A percentile compares a stretch with the other conserved stretches of the same genome.
Evolutionary conservation across 2,797 vertebrate genomes (phyloP).

Genomic region (Darevskia mixta): DNA sequence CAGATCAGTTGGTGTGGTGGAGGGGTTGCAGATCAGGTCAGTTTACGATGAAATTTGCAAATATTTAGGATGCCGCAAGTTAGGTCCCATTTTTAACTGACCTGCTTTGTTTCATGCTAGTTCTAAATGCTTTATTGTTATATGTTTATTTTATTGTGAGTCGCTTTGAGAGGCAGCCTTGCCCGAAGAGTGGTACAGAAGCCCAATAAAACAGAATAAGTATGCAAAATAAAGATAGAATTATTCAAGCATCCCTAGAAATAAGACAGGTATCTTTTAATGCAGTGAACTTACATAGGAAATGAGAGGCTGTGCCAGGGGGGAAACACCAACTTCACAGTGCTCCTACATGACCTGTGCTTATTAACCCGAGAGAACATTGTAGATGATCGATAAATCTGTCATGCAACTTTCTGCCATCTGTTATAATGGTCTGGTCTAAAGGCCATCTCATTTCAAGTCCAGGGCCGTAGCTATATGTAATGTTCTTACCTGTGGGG

Average conservation of each 20-base stretch:
- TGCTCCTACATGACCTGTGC: not conserved
- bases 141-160: too few species aligned
- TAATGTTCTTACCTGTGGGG: not conserved
- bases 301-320: not conserved
- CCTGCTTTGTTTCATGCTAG: too few species aligned
- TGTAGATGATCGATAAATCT: constrained; percentile 17
- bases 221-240: too few species aligned
- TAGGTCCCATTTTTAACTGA: too few species aligned
- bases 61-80: not conserved
- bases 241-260: not conserved
- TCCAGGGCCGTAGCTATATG: not conserved
- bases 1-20: not conserved
- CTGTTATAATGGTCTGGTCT: not conserved
- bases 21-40: not conserved
- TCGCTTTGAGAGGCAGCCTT: too few species aligned
- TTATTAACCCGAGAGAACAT: not conserved
- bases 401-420: not conserved
- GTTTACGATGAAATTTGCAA: not conserved
- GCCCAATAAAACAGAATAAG: too few species aligned
- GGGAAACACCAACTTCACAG: not conserved
- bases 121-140: too few species aligned
- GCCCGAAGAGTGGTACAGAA: too few species aligned
- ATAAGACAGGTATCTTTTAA: not conserved
- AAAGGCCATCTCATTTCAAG: constrained; percentile 26
- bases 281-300: not conserved